Evolutionary conservation across 2,888 invertebrate genomes (phyloP).

Genomic region (Polydesmus complanatus): DNA sequence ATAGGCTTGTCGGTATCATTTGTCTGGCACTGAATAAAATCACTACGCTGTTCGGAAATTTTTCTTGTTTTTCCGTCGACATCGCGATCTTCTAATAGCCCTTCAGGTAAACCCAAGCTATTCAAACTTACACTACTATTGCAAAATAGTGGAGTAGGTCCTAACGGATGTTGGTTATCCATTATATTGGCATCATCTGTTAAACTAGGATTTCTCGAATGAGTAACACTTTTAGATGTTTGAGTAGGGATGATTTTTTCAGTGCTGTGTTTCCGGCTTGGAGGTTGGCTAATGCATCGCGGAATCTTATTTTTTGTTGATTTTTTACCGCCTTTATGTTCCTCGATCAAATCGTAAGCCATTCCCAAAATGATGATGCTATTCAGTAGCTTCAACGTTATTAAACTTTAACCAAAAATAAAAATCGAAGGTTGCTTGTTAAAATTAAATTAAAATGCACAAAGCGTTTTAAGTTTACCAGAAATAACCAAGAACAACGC

Average conservation of each 20-base stretch:
- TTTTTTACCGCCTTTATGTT: slow-evolving; percentile 20
- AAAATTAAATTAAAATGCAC: not conserved
- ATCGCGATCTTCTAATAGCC: slow-evolving; percentile 31
- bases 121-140: slow-evolving; percentile 58
- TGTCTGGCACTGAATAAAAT: too few species aligned
- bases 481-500: slow-evolving; percentile 60
- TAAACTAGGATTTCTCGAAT: slow-evolving; percentile 29
- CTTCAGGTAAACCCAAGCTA: slow-evolving; percentile 67
- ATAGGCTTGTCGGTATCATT: too few species aligned
- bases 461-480: slow-evolving; percentile 30
- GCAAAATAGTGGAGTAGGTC: slow-evolving; percentile 45
- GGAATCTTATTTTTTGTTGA: slow-evolving; percentile 18
- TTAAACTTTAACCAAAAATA: slow-evolving; percentile 26
- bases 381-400: slow-evolving; percentile 48
- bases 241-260: slow-evolving; percentile 14
- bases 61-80: slow-evolving; percentile 37
- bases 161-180: slow-evolving; percentile 23
- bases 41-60: too few species aligned
- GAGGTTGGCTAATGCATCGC: slow-evolving; percentile 24
- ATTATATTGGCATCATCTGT: slow-evolving; percentile 26
- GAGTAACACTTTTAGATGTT: slow-evolving; percentile 29
- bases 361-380: slow-evolving; percentile 80
- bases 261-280: slow-evolving; percentile 24
- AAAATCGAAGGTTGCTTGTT: slow-evolving; percentile 1
- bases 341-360: slow-evolving; percentile 73